Base-by-base conservation (phyloP, 2,888 invertebrate species). In the Baccha elongata region DNA sequence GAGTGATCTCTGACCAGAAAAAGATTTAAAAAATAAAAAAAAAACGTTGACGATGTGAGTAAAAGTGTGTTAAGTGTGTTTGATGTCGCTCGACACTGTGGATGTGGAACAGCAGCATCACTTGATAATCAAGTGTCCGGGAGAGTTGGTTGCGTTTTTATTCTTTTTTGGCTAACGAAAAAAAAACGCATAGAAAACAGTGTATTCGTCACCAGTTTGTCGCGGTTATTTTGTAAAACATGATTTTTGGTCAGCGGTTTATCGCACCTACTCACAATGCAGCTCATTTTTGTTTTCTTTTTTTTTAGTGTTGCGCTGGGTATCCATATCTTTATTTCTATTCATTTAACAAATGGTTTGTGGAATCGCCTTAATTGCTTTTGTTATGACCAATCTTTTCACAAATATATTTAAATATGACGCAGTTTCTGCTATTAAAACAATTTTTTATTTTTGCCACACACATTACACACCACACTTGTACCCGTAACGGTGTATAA, bases 11-110 rank as follows among this genome's bases (percentile, higher is more conserved):
- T 23, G 26, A 53, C 19, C 58, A 42, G 26, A 11, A 32, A 37
- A 35, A 65, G 40, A 64, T 32, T 13, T 11, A 53, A 71, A 55
- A 53, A 46, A 52, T 53, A 15, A 71, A 29, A 52, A 46, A 26
- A 15, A 40, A 35, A 15, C 60, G 40, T 68, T 83, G 83, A 83
- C 55, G 83, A 78, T 73, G 78, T 78, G 72, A 78, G 72, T 83
- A 83, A 83, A 78, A 83, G 78, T 55, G 83, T 83, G 83, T 78
- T 83, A 83, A 83, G 76, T 83, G 83, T 78, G 83, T 78, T 78
- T 78, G 78, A 78, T 67, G 53, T 67, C 44, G 50, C 26, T 55
- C 53, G 46, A 44, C n/a, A n/a, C 55, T 40, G 53, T 62, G 42
- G n/a, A 67, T 65, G 19, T 76, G 71, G 58, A 55, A 62, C 58